phyloP scores from a whole-genome alignment of 64 coral and sea anemone genomes.

The Porites australiensis region DNA sequence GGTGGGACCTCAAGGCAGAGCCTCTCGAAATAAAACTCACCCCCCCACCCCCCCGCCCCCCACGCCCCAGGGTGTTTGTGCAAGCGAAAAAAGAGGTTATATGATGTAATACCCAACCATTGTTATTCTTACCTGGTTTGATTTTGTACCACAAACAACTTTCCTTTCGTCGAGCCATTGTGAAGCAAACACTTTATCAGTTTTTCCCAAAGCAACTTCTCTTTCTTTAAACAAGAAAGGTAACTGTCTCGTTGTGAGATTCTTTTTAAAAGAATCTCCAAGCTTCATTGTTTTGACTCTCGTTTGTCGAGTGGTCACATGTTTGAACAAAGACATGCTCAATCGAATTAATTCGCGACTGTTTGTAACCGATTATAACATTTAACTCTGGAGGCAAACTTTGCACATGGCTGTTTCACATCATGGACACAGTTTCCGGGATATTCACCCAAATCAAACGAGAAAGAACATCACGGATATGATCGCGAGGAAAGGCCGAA shows the following conservation, averaged over 20 bases:
- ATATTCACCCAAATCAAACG: background rate
- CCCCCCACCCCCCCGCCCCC: no score
- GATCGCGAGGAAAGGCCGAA: background rate
- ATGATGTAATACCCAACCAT: background rate
- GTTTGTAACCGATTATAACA: background rate
- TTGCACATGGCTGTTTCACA: background rate
- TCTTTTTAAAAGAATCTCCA: constrained; percentile 22
- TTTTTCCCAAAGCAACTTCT: constrained; percentile 54
- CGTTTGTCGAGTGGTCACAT: constrained; percentile 37
- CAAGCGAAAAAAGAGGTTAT: background rate
- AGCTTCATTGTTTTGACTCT: background rate
- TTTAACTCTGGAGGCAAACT: background rate
- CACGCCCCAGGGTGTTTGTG: background rate
- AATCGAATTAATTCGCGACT: background rate
- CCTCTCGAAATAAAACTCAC: no score
- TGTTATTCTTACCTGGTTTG: constrained; percentile 65
- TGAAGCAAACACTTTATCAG: constrained; percentile 87
- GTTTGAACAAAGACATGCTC: constrained; percentile 60
- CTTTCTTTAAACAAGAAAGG: constrained; percentile 50
- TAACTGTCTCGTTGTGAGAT: constrained; percentile 43
- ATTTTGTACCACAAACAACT: constrained; percentile 85
- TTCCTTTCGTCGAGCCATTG: constrained; percentile 76
- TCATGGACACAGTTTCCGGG: background rate
- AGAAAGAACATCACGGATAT: background rate
- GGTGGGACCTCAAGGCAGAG: no score